Base-by-base conservation (phyloP, 2,797 vertebrate genomes). In the Eurystomus glaucurus region DNA sequence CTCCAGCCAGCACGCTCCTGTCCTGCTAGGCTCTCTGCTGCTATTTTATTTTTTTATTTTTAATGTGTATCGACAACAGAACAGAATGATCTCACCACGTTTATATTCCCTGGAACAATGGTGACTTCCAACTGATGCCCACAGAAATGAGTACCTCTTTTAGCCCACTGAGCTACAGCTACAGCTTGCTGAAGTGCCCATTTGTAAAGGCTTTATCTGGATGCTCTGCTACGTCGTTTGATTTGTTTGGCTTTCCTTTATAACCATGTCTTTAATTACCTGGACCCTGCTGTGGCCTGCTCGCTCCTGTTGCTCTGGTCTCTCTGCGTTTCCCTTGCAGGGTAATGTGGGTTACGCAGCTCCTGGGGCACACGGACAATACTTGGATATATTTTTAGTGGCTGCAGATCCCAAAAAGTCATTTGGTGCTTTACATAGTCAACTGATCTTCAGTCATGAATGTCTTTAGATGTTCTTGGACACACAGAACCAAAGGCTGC, bases 381-480 rank as follows among this genome's bases (percentile, higher is more conserved):
- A 54, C 90, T 62, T 72, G 54, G n/a, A 26, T 72, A 2, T 97
- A 92, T 97, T 97, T 98, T 97, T 96, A 96, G 94, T 10, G 5
- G 43, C 70, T 62, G 68, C 88, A 79, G 86, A 97, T 66, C 83
- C 85, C 8, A 6, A 45, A 41, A 80, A 92, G 76, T 66, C 95
- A 74, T 86, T 82, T 69, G 76, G 79, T 88, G 86, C 88, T 96
- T 97, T 96, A 50, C 48, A 29, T 18, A 87, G 92, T 45, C 3
- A 65, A 79, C 69, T 88, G 80, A 81, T 93, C 76, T 69, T 87
- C 74, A 51, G 81, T 72, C 66, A 11, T 51, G 64, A 83, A 84
- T 29, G 52, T 55, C 70, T 78, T 84, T 54, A 91, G 77, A 72
- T 70, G 43, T 94, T 97, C 88, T 87, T 86, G 87, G 90, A 92